Evolutionary conservation across 2,888 invertebrate species (phyloP).

Genomic region (Nezara viridula): DNA sequence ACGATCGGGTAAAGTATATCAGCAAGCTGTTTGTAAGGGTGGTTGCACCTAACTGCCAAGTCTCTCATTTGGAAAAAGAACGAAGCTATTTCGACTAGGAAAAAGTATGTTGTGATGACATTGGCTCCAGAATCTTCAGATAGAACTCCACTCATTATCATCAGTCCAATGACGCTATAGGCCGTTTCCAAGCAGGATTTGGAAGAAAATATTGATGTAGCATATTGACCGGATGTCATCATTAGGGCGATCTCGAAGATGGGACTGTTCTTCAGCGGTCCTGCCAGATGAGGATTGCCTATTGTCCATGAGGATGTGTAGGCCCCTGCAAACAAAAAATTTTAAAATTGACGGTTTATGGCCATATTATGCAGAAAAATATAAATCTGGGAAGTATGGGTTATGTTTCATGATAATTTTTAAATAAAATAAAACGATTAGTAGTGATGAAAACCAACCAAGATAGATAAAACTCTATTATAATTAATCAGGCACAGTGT

Average conservation of each 20-base stretch:
- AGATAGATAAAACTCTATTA: no score
- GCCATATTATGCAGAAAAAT: no score
- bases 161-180: background rate
- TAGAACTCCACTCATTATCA: background rate
- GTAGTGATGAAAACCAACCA: no score
- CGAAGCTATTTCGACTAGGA: background rate
- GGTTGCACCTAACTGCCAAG: background rate
- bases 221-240: background rate
- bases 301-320: conserved; percentile 11
- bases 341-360: no score
- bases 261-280: background rate
- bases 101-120: background rate
- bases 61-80: conserved; percentile 4
- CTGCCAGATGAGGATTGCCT: background rate
- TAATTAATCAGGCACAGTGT: no score
- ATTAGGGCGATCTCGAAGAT: background rate
- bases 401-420: no score
- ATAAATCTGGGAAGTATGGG: no score
- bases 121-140: background rate
- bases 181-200: background rate
- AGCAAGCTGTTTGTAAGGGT: background rate
- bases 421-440: no score
- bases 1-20: conserved; percentile 2
- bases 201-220: background rate
- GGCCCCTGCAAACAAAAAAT: background rate